Base-by-base conservation (phyloP, 2,888 invertebrate genomes). In the Alviniconcha strummeri region DNA sequence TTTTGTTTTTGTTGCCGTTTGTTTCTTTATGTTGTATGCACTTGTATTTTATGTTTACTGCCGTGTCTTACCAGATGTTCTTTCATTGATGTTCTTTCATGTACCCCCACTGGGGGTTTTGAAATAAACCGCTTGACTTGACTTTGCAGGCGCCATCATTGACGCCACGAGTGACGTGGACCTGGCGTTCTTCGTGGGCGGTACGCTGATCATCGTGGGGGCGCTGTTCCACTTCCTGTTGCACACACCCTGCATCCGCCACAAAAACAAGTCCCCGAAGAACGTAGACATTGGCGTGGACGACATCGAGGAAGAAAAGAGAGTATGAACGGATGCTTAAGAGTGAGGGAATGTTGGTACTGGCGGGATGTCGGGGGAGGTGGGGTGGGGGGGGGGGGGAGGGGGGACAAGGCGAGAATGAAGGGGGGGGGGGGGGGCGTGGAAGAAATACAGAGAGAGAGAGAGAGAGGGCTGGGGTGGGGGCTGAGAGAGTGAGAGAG, bases 161-260 rank as follows among this genome's bases (percentile, higher is more conserved):
- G 98, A 99, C 94, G 95, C 96, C 3, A 98, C 98, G 0, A 93
- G 96, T 87, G 96, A 96, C 87, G 99, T 98, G 93, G 96, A 96
- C 92, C 95, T 97, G 69, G 97, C 98, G 15, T 99, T 99, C 95
- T 97, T 96, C 92, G 96, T 98, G 95, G 98, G 98, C 4, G 98
- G 97, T 5, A 96, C 95, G 0, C 96, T 98, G 94, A 97, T 99
- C 94, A 95, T 97, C 57, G 93, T 97, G 11, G 96, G 98, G 15
- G 97, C 98, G 0, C 90, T 97, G 36, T 96, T 97, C 54, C 98
- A 98, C 89, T 94, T 94, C 87, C 84, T 94, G 77, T 87, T 93
- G 6, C 91, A 91, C 77, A 82, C 91, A 15, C 92, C 92, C 7
- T 92, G 90, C 86, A 86, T 92, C 83, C 69, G 76, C 69, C 67